These are phyloP conservation scores for Sebastiscus albofasciatus DNA, from an alignment of 2,797 vertebrate genomes.

Conservation along the genomic window DNA sequence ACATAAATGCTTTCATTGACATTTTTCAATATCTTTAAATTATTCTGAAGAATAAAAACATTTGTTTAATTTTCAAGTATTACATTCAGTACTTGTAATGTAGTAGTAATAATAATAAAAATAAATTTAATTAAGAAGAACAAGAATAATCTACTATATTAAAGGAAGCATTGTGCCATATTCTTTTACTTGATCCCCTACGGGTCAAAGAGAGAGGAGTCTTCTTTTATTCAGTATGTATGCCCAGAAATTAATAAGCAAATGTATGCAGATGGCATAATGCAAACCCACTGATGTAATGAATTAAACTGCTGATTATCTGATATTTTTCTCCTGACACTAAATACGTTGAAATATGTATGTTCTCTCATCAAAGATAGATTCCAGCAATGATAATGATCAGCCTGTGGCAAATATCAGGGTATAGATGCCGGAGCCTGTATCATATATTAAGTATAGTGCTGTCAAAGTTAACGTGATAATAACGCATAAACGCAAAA, in stretches of 20 bases:
- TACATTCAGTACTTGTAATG: background rate
- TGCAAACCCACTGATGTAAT: slow-evolving; percentile 10
- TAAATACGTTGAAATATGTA: slow-evolving; percentile 19
- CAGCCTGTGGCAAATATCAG: background rate
- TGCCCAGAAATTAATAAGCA: slow-evolving; percentile 16
- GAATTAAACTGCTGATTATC: slow-evolving; percentile 26
- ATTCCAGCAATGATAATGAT: slow-evolving; percentile 9
- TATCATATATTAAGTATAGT: background rate
- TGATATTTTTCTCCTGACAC: background rate
- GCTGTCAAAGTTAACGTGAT: no score
- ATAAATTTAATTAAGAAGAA: background rate
- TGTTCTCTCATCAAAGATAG: slow-evolving; percentile 1
- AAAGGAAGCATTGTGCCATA: background rate
- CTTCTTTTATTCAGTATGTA: background rate
- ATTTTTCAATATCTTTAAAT: background rate
- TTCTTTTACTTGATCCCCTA: background rate
- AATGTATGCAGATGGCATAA: slow-evolving; percentile 22
- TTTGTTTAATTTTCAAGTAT: background rate
- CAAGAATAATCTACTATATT: background rate
- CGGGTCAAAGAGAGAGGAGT: background rate
- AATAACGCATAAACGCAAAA: no score
- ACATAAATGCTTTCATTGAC: background rate
- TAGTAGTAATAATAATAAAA: background rate
- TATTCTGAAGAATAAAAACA: background rate
- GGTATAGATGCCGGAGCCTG: background rate